Percentiles rank a stretch among this genome's conserved stretches.
phyloP scores from a whole-genome alignment of 2,888 invertebrate genomes.

The Pteria penguin region DNA sequence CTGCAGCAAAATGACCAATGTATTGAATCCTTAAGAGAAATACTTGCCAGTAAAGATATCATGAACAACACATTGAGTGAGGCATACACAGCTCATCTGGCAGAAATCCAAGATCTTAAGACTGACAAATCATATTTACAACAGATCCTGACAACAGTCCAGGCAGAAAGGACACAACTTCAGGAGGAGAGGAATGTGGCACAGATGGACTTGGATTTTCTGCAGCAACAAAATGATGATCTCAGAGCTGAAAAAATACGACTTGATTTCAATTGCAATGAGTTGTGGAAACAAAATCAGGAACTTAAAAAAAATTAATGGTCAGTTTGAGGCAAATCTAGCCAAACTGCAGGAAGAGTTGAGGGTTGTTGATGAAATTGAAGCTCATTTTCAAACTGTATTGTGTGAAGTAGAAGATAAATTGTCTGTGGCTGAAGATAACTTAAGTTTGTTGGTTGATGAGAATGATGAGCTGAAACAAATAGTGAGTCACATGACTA shows the following conservation, averaged over 20 bases:
- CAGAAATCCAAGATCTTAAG: not conserved
- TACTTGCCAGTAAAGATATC: not conserved
- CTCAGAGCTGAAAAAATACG: not conserved
- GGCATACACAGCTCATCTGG: not conserved
- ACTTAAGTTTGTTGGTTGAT: not conserved
- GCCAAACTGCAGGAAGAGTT: not conserved
- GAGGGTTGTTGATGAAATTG: not conserved
- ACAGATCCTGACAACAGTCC: not conserved
- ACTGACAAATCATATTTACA: not conserved
- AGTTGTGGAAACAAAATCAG: not conserved
- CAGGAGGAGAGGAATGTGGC: not conserved
- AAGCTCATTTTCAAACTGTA: not conserved
- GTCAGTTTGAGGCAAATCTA: not conserved
- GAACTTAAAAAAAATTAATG: not conserved
- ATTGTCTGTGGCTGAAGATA: not conserved
- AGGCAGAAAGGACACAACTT: not conserved
- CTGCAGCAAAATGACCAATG: not conserved
- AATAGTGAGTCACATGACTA: not conserved
- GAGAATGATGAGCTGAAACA: not conserved
- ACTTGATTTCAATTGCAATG: not conserved
- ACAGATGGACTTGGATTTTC: not conserved
- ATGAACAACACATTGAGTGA: not conserved
- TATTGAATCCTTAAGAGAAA: not conserved
- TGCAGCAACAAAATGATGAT: not conserved
- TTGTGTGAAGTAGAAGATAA: not conserved